Base-by-base conservation (phyloP, 2,888 invertebrate genomes). In the Eupithecia vulgata region DNA sequence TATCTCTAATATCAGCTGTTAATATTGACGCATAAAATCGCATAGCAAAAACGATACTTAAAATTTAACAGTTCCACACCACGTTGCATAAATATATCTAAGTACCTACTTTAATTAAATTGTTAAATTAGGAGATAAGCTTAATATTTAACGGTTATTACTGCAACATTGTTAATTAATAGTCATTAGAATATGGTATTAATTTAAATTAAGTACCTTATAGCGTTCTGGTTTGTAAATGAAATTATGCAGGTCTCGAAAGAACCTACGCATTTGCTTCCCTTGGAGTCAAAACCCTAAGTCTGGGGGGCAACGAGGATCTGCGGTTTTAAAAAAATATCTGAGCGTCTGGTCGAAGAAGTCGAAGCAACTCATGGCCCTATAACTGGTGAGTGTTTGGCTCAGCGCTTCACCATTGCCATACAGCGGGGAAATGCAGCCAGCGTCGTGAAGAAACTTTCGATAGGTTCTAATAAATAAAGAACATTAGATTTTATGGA, bases 111-210 rank as follows among this genome's bases (percentile, higher is more conserved):
- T 57, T 57, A 57, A 57, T 57, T 57, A 57, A 57, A 25, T 57
- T 30, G 45, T 48, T 21, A 66, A 17, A 66, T 40, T 21, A 35
- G 35, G 48, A 52, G 40, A 67, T 69, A 78, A 67, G 74, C 73
- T 73, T 57, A 57, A 62, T 69, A 71, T 77, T 77, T 71, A 48
- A 77, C 73, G 70, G 71, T 75, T 75, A 67, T 59, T 52, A 64
- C 52, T 59, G 71, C 62, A 70, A 71, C 73, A 71, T 71, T 71
- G 72, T 57, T 62, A 72, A 66, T 71, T 62, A 72, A 75, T 69
- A 73, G 75, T 73, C 73, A 73, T 76, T 70, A 48, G 71, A 77
- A 74, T 74, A 69, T 67, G 83, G 82, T 85, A 83, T 80, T 79
- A 57, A 57, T 57, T 57, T 57, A 13, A 57, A 25, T 57, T 57